Evolutionary conservation across 2,113 vertebrate genomes (phyloP), one percentile per base, ranked within the genome.

Genomic region (Hoplias malabaricus): DNA sequence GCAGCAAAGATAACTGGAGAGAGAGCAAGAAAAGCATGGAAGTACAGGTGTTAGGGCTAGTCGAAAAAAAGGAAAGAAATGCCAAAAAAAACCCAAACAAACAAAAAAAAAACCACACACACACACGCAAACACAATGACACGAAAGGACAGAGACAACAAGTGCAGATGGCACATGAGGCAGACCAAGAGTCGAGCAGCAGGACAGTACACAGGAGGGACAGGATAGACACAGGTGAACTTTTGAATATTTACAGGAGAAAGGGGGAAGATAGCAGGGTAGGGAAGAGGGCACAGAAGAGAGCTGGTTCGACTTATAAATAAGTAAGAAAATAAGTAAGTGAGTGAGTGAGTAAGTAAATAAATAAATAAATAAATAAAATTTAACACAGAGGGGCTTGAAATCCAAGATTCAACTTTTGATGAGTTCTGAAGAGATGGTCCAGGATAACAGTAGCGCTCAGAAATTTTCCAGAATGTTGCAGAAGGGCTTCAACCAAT

Each of bases 361-460:
- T n/a, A n/a, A n/a, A n/a, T n/a, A 7, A n/a, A 50, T 1, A 16
- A 50, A 21, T 21, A 82, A 89, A 88, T 74, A 69, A 87, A 87
- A 92, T 91, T 90, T 93, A 90, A 85, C 92, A 93, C 92, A 92
- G 86, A 90, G 87, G 90, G 92, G 92, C 92, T 93, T 92, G 88
- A 91, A 92, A 92, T 85, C 86, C 31, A 89, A 88, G 88, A 90
- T 79, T 86, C 69, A 75, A 83, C 71, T 80, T 83, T 50, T 77
- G 87, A 67, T 36, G 73, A 36, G 62, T 80, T 46, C 73, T 54
- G 25, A 10, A 23, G 42, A 33, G 40, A 48, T 6, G 25, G 48
- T 10, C n/a, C 16, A 33, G 57, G 12, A 25, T 36, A 23, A 40
- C 34, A 12, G 42, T 14, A 31, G 12, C 25, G 4, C 31, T 21